Conservation (phyloP, 1,140 invertebrate species). For the Drosophila watanabei region DNA sequence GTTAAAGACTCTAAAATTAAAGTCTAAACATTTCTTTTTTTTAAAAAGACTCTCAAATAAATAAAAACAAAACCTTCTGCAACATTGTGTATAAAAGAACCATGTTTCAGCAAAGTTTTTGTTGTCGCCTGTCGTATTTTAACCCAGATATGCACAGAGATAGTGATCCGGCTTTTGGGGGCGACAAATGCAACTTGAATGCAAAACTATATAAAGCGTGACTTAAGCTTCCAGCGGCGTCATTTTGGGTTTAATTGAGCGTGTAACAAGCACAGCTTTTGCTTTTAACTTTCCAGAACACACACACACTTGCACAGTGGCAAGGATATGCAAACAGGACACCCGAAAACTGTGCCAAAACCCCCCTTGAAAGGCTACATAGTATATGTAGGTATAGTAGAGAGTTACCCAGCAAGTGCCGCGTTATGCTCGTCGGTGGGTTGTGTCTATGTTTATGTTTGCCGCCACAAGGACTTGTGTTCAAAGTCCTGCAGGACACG, state of each 20-base stretch:
- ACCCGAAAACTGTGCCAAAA: conserved; percentile 29
- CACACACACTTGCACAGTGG: conserved; percentile 25
- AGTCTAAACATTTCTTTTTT: no score
- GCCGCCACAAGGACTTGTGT: conserved; percentile 54
- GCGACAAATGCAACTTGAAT: conserved; percentile 47
- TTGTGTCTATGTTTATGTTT: conserved; percentile 68
- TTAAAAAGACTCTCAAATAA: no score
- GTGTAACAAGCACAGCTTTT: conserved; percentile 74
- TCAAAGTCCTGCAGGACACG: conserved; percentile 40
- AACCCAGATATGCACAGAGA: background rate
- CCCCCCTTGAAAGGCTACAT: conserved; percentile 30
- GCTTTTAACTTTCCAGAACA: conserved; percentile 55
- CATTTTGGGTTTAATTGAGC: conserved; percentile 81
- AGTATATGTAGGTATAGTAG: background rate
- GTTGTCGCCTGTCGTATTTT: conserved; percentile 4
- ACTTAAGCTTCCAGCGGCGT: conserved; percentile 76
- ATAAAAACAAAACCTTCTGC: background rate
- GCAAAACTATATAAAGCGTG: conserved; percentile 72
- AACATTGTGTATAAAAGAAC: background rate
- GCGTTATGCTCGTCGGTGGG: conserved; percentile 29
- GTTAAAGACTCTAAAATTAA: no score
- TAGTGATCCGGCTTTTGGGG: conserved; percentile 8
- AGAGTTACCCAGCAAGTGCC: conserved; percentile 2
- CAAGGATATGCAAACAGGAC: conserved; percentile 63
- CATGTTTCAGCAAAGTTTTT: background rate